A percentile compares a stretch with the other conserved stretches of the same genome.
Conservation (phyloP, 1,140 invertebrate species). For the Caerostris darwini region DNA sequence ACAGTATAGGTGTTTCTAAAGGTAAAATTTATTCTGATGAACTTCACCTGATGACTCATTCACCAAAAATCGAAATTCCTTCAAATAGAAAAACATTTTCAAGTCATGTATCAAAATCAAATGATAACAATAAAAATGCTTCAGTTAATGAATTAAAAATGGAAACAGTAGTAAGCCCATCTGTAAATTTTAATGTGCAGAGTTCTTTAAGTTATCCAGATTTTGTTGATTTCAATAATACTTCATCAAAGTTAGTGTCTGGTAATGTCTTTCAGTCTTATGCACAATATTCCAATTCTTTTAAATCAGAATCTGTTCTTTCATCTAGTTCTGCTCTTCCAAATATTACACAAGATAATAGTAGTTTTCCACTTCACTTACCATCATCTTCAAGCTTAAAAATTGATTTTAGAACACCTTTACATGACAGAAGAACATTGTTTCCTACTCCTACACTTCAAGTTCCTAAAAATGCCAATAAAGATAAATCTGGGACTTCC, state of each 20-base stretch:
- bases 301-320: not conserved
- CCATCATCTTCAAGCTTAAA: not conserved
- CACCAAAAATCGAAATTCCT: conserved; percentile 47
- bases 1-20: not conserved
- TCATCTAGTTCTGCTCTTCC: conserved; percentile 19
- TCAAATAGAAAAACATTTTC: not conserved
- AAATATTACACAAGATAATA: not conserved
- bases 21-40: not conserved
- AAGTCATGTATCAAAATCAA: not conserved
- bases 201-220: not conserved
- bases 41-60: conserved; percentile 52
- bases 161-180: not conserved
- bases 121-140: not conserved
- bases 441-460: not conserved
- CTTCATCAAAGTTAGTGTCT: not conserved
- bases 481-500: not conserved
- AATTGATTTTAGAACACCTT: not conserved
- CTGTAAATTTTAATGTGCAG: not conserved
- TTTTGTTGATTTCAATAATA: not conserved
- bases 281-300: not conserved
- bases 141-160: not conserved
- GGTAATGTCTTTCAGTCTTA: not conserved
- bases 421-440: not conserved
- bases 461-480: not conserved
- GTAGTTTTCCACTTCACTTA: not conserved